phyloP scores from a whole-genome alignment of 2,888 invertebrate genomes.

The Heliconius charithonia region DNA sequence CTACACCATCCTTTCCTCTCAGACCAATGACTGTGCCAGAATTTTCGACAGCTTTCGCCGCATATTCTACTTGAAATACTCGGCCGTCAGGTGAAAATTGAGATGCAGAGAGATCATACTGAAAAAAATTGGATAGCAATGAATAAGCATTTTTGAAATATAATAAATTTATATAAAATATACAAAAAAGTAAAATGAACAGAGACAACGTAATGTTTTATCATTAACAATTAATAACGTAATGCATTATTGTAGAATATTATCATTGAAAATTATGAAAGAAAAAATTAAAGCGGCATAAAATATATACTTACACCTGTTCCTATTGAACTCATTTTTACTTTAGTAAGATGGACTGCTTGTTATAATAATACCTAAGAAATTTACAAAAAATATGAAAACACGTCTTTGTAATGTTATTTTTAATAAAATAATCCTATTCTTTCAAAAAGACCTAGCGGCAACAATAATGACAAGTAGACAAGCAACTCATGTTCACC shows the following conservation, averaged over 20 bases:
- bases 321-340: conserved; percentile 95
- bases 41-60: conserved; percentile 99
- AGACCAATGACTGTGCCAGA: conserved; percentile 98
- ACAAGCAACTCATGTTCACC: conserved; percentile 53
- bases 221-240: neutral
- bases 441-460: conserved; percentile 51
- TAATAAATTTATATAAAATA: neutral
- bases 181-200: neutral
- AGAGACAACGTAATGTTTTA: neutral
- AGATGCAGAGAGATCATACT: conserved; percentile 99
- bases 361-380: conserved; percentile 1
- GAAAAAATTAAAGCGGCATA: neutral
- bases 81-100: conserved; percentile 99
- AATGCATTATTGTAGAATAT: neutral
- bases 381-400: neutral
- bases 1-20: conserved; percentile 97
- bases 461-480: conserved; percentile 65
- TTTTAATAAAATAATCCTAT: neutral
- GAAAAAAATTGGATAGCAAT: conserved; percentile 57
- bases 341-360: conserved; percentile 14
- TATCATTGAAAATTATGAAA: neutral
- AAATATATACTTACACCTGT: conserved; percentile 90
- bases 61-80: conserved; percentile 99
- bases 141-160: conserved; percentile 48
- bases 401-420: neutral